Conservation (phyloP, 2,797 vertebrate genomes). For the Anolis apletophallus region DNA sequence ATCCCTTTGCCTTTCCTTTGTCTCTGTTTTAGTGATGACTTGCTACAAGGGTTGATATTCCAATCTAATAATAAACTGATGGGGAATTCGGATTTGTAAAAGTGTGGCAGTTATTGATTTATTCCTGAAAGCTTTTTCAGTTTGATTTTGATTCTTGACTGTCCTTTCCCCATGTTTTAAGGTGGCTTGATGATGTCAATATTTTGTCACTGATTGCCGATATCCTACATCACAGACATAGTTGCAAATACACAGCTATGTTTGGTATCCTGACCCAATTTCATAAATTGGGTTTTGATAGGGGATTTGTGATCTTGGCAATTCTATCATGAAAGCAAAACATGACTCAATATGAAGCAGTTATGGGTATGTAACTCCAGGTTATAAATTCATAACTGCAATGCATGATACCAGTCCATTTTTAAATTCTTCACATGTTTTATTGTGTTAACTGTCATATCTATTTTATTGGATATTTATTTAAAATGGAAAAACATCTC, state of each 20-base stretch:
- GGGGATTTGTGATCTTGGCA: no score
- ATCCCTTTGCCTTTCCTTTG: neutral
- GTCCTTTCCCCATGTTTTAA: neutral
- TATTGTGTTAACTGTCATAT: neutral
- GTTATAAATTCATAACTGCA: no score
- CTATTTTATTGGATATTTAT: neutral
- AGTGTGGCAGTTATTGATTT: neutral
- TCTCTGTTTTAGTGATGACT: neutral
- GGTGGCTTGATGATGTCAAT: neutral
- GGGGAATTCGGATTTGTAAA: neutral
- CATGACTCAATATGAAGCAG: no score
- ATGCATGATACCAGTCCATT: no score
- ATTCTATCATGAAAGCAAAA: no score
- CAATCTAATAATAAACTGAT: neutral
- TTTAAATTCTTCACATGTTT: neutral
- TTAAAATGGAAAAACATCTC: neutral
- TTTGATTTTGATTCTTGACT: constrained; percentile 4
- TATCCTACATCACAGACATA: no score
- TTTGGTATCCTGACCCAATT: no score
- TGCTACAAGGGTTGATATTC: neutral
- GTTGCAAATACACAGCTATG: no score
- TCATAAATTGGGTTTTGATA: no score
- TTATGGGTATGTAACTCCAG: no score
- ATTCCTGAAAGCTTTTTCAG: neutral
- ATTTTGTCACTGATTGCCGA: neutral